Evolutionary conservation across 1,140 invertebrate genomes (phyloP), one percentile per base, ranked within the genome.

Genomic region (Drosophila melanica): DNA sequence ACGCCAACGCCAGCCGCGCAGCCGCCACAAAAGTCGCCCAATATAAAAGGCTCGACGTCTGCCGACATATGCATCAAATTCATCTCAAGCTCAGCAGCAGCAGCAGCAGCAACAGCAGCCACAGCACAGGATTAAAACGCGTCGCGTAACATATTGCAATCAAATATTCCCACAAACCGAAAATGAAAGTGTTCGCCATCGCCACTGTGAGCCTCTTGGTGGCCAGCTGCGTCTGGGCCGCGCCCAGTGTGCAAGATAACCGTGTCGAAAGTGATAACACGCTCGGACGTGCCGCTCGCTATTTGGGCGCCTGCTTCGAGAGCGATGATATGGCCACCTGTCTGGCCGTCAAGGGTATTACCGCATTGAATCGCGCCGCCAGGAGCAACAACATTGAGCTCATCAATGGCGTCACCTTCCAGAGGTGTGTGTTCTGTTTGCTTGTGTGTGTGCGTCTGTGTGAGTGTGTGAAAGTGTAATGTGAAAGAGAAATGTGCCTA

Each of bases 331-430:
- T 94, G 44, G 79, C 93, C 70, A 93, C 92, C 51, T 95, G 95
- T 81, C 75, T 94, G 39, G 93, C 93, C 23, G 93, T 94, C 39
- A 95, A 94, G 77, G 93, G 93, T 9, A 92, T 93, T 55, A 92
- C 92, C 14, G 92, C 92, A 8, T 60, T 95, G 12, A 92, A 94
- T 44, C 93, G 93, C 50, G 94, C 94, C 0, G 92, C 94, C 16
- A 93, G 93, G 66, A 93, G 93, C 60, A 90, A 91, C 60, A 93
- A 94, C 72, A 92, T 95, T 55, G 90, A 94, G 27, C 71, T 95
- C 16, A 41, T 94, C 65, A 93, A 93, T 44, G 95, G 95, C 23
- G 86, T 95, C 10, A 93, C 92, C 33, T 94, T 95, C 67, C 91
- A 94, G 50, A 93, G 93, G 91, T 93, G 92, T 91, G 81, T 86